Evolutionary conservation across 2,113 vertebrate genomes (phyloP), one percentile per base, ranked within the genome.

Genomic region (Tachysurus vachellii): DNA sequence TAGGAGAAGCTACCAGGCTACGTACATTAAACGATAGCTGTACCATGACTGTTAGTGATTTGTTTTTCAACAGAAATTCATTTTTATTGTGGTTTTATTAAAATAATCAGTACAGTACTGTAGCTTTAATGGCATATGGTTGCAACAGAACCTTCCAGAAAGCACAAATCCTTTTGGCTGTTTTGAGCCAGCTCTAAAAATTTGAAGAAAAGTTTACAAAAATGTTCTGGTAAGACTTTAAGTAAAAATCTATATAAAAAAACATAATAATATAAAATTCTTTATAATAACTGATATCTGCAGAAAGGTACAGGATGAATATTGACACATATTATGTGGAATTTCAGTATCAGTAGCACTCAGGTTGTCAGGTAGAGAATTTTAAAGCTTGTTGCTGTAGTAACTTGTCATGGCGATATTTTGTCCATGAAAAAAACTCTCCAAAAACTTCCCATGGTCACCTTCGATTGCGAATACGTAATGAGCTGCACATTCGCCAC

Each of bases 391-490:
- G 82, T 83, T 83, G 62, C 82, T 26, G 8, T 70, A 83, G 62
- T 53, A 70, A 83, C 62, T 53, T 83, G 80, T 64, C 80, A 82
- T 50, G 42, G 62, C 36, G 31, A 75, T 73, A 71, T 71, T 73
- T 73, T 56, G 16, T 50, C 47, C 26, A 80, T 26, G 19, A n/a
- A 6, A n/a, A 57, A 79, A 79, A 75, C 44, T 3, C 94, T 93
- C 93, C 93, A 96, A 96, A 96, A 96, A 96, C 93, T 95, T 94
- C 93, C 95, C 94, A 95, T 96, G 95, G 93, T 95, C 95, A 95
- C 94, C 96, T 96, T 92, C 90, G 84, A 96, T 91, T 94, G 94
- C 93, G 96, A 95, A 92, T 95, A 93, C 92, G 94, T 96, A 95
- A 96, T 91, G 95, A 97, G 96, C 95, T 93, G 94, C 95, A 92